phyloP scores from a whole-genome alignment of 2,888 invertebrate genomes.

The Drosophila seclusa region DNA sequence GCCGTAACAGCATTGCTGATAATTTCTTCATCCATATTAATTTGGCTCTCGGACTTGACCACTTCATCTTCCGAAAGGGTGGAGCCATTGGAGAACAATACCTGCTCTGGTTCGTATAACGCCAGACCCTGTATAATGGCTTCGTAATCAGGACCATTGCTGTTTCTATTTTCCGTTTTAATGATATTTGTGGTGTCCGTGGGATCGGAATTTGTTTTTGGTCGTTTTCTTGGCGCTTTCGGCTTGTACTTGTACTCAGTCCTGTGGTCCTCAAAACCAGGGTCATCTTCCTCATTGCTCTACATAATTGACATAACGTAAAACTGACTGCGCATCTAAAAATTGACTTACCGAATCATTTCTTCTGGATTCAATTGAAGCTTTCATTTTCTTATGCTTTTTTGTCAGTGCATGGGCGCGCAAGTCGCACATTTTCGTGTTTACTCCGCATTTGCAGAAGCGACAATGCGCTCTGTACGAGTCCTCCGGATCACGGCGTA shows the following conservation, averaged over 20 bases:
- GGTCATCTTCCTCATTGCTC: conserved; percentile 32
- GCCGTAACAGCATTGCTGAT: conserved; percentile 62
- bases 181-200: conserved; percentile 1
- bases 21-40: conserved; percentile 51
- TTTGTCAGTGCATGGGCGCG: conserved; percentile 70
- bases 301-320: conserved; percentile 2
- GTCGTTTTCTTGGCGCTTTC: conserved; percentile 22
- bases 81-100: conserved; percentile 54
- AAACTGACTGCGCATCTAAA: background rate
- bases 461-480: conserved; percentile 67
- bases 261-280: conserved; percentile 9
- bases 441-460: conserved; percentile 66
- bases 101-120: conserved; percentile 63
- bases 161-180: conserved; percentile 24
- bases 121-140: conserved; percentile 66
- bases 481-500: conserved; percentile 67
- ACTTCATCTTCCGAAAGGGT: conserved; percentile 25
- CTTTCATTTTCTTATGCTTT: conserved; percentile 52
- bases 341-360: conserved; percentile 36
- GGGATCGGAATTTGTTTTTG: conserved; percentile 4
- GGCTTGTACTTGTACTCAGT: conserved; percentile 16
- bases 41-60: conserved; percentile 2
- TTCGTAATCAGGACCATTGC: conserved; percentile 58
- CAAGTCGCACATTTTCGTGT: conserved; percentile 64
- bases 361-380: conserved; percentile 2